These are phyloP conservation scores for Hymenopus coronatus DNA, from an alignment of 2,888 invertebrate genomes.

Conservation along the genomic window DNA sequence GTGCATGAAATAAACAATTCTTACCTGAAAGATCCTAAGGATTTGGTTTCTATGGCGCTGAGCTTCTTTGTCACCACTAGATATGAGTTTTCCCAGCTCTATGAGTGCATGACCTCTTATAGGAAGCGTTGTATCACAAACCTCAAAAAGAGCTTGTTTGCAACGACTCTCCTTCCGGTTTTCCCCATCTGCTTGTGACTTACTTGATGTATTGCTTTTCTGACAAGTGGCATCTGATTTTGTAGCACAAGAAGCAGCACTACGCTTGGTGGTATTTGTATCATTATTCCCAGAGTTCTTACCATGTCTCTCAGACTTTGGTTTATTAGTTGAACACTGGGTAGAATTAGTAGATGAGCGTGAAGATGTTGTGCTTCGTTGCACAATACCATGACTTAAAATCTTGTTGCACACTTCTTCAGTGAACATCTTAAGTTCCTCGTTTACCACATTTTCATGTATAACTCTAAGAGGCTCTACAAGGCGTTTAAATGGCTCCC, in stretches of 20 bases:
- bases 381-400: constrained; percentile 40
- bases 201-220: background rate
- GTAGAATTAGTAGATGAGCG: background rate
- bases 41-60: constrained; percentile 63
- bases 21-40: constrained; percentile 69
- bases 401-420: constrained; percentile 43
- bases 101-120: constrained; percentile 78
- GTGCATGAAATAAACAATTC: constrained; percentile 25
- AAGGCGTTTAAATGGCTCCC: constrained; percentile 43
- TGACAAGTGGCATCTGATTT: background rate
- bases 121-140: constrained; percentile 71
- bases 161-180: constrained; percentile 46
- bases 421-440: constrained; percentile 39
- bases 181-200: background rate
- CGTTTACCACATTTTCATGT: constrained; percentile 35
- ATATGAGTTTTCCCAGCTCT: constrained; percentile 67
- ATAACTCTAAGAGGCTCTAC: constrained; percentile 40
- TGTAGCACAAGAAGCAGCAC: background rate
- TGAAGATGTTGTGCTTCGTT: constrained; percentile 12
- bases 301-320: background rate
- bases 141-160: constrained; percentile 63
- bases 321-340: constrained; percentile 17
- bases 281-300: constrained; percentile 4
- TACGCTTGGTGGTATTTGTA: background rate
- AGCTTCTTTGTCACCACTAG: constrained; percentile 61